These are phyloP conservation scores for Varanus komodoensis DNA, from an alignment of 2,113 vertebrate species.

Conservation along the genomic window DNA sequence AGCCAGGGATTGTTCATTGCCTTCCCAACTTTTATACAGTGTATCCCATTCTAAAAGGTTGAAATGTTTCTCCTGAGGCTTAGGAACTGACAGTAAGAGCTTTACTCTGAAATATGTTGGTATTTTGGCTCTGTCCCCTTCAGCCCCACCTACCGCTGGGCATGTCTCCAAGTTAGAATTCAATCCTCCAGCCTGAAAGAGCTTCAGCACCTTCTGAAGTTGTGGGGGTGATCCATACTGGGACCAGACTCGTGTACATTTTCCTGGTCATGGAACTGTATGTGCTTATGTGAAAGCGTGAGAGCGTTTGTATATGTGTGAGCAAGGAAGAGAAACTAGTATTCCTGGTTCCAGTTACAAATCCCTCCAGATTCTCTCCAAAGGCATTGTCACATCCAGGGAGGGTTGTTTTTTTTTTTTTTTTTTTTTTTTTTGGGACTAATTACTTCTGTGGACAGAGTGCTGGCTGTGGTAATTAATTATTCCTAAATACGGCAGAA, in stretches of 20 bases:
- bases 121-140: too few relatives aligned
- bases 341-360: constrained; percentile 25
- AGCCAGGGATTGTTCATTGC: too few relatives aligned
- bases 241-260: not conserved
- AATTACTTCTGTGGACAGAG: constrained; percentile 56
- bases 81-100: too few relatives aligned
- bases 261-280: constrained; percentile 15
- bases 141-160: too few relatives aligned
- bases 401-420: constrained; percentile 39
- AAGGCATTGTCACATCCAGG: constrained; percentile 32
- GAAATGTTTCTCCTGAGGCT: too few relatives aligned
- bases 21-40: too few relatives aligned
- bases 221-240: not conserved
- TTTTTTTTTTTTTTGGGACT: constrained; percentile 50
- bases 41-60: too few relatives aligned
- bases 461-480: constrained; percentile 59
- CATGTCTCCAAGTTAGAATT: too few relatives aligned
- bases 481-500: constrained; percentile 49
- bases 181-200: too few relatives aligned
- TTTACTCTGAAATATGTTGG: too few relatives aligned
- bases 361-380: constrained; percentile 41
- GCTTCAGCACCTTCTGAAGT: too few relatives aligned
- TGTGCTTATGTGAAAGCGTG: not conserved
- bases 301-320: not conserved
- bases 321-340: constrained; percentile 31